These are phyloP conservation scores for Knipowitschia caucasica DNA, from an alignment of 2,797 vertebrate species.

Conservation along the genomic window DNA sequence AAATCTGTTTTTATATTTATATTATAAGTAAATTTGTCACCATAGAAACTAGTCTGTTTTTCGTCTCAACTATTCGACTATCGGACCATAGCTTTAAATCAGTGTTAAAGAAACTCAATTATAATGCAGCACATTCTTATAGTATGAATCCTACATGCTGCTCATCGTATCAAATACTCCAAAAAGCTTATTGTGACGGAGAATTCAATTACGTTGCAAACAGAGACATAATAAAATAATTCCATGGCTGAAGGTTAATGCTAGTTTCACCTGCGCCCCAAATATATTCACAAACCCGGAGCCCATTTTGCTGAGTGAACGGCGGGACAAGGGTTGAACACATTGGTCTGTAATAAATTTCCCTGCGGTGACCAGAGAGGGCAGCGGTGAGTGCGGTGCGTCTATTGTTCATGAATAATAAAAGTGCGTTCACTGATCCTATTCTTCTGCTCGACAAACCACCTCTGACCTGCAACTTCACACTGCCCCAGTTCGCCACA, in stretches of 20 bases:
- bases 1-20: too few relatives aligned
- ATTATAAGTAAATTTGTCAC: too few relatives aligned
- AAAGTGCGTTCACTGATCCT: slow-evolving; percentile 44
- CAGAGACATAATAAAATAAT: neutral
- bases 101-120: too few relatives aligned
- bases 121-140: too few relatives aligned
- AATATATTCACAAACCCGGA: neutral
- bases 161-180: neutral
- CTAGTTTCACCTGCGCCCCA: too few relatives aligned
- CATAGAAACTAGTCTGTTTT: too few relatives aligned
- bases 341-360: slow-evolving; percentile 50
- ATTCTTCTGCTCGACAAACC: slow-evolving; percentile 49
- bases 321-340: slow-evolving; percentile 35
- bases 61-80: too few relatives aligned
- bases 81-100: too few relatives aligned
- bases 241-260: neutral
- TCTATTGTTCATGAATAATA: slow-evolving; percentile 62
- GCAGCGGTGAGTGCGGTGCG: neutral
- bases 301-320: slow-evolving; percentile 7
- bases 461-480: slow-evolving; percentile 47
- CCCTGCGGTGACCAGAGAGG: slow-evolving; percentile 48
- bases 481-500: neutral
- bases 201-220: neutral
- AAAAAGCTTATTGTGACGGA: neutral
- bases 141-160: too few relatives aligned